Evolutionary conservation across 2,113 vertebrate species (phyloP), one percentile per base, ranked within the genome.

Genomic region (Myodes glareolus): DNA sequence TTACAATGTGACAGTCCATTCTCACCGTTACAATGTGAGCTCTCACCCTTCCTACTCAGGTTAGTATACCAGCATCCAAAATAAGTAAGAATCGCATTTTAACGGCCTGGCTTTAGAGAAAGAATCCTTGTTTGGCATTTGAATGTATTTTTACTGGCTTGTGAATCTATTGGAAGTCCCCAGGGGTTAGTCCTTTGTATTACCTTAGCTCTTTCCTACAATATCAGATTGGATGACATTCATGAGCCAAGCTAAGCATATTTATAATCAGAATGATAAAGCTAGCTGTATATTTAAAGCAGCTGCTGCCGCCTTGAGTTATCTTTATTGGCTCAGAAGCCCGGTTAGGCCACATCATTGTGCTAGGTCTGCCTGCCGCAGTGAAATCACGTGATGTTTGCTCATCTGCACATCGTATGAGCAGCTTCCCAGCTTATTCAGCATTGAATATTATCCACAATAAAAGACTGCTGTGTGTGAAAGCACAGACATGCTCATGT

Each of bases 121-220:
- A 25, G 13, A 87, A 5, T 47, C 55, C 55, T 1, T 16, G 25
- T 72, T 84, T 33, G 61, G 72, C 36, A 47, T 88, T 33, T 72
- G 76, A 36, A n/a, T 68, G 3, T 90, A 87, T 93, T 95, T 81
- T 81, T 90, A 7, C 88, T 94, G 88, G 65, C 88, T 70, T 27
- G 2, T 86, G 85, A 78, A 87, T 73, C 39, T 77, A 17, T 36
- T 95, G 67, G 89, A 94, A 95, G 61, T 86, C 73, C 82, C 92
- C 85, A 91, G 13, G 61, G 55, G 76, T 31, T 97, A 88, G 92
- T 90, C 73, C 91, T 86, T 70, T 63, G 58, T 29, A 84, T 91
- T 36, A 63, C 14, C 21, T 75, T 55, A 50, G 17, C 55, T 95
- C 25, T 95, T 89, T 45, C 77, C 16, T 52, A 67, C 45, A 82